phyloP scores from a whole-genome alignment of 2,797 vertebrate species.

The Nannoperca obscura region DNA sequence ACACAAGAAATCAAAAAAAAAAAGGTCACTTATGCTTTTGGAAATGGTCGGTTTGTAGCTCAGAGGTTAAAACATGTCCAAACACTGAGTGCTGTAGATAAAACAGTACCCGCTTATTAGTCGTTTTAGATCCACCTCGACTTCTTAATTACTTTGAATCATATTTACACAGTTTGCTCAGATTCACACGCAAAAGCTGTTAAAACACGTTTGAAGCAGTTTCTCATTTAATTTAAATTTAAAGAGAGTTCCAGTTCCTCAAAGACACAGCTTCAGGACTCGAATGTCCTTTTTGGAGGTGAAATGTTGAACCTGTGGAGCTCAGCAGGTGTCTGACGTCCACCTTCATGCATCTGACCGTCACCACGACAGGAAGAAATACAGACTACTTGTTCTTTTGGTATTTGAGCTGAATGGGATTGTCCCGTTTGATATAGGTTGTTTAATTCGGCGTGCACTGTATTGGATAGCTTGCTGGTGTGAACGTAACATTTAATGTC shows the following conservation, averaged over 20 bases:
- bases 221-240: no score
- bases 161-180: background rate
- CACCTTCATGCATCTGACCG: slow-evolving; percentile 12
- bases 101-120: background rate
- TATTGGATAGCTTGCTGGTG: slow-evolving; percentile 45
- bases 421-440: slow-evolving; percentile 56
- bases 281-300: slow-evolving; percentile 9
- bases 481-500: slow-evolving; percentile 55
- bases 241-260: background rate
- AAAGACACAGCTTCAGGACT: background rate
- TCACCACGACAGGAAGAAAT: slow-evolving; percentile 24
- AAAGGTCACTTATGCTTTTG: background rate
- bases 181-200: background rate
- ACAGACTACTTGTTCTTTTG: slow-evolving; percentile 19
- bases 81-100: no score
- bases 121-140: background rate
- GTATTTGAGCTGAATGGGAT: slow-evolving; percentile 54
- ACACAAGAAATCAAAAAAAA: background rate
- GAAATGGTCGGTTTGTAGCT: background rate
- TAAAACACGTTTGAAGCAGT: background rate
- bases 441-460: slow-evolving; percentile 22
- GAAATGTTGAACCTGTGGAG: slow-evolving; percentile 34
- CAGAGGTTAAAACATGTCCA: background rate
- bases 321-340: slow-evolving; percentile 43
- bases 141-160: background rate